phyloP scores from a whole-genome alignment of 2,888 invertebrate species.

The Polia nebulosa region DNA sequence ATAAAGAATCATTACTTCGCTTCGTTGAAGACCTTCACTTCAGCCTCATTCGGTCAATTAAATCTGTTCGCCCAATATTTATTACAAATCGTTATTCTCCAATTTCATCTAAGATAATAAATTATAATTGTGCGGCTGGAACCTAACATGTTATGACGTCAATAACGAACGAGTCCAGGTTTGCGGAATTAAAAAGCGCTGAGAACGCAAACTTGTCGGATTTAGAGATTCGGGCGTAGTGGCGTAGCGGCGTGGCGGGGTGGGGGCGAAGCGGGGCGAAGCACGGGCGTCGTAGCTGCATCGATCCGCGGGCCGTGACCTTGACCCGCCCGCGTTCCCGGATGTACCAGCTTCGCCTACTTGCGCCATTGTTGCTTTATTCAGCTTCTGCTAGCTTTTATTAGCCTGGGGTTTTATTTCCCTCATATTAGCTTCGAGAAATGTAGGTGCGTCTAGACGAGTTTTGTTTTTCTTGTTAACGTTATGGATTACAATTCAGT shows the following conservation, averaged over 20 bases:
- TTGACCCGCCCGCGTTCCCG: conserved; percentile 92
- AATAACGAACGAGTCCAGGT: conserved; percentile 63
- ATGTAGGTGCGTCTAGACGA: conserved; percentile 72
- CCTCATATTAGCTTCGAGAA: conserved; percentile 66
- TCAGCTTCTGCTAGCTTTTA: conserved; percentile 84
- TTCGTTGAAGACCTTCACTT: conserved; percentile 59
- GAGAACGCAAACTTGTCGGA: conserved; percentile 65
- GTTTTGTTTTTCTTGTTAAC: conserved; percentile 58
- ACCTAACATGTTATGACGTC: conserved; percentile 62
- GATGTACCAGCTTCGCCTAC: conserved; percentile 85
- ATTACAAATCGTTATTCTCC: conserved; percentile 43
- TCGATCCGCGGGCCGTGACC: conserved; percentile 92
- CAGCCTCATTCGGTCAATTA: conserved; percentile 60
- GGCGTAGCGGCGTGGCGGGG: conserved; percentile 72
- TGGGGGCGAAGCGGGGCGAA: conserved; percentile 73
- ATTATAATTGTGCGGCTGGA: conserved; percentile 50
- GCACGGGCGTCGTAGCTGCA: conserved; percentile 89
- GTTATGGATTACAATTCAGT: conserved; percentile 54
- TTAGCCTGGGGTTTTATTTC: conserved; percentile 82
- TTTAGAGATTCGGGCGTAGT: conserved; percentile 73
- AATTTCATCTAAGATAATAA: conserved; percentile 63
- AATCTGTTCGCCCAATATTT: conserved; percentile 59
- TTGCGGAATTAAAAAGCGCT: conserved; percentile 69
- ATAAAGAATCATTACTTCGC: conserved; percentile 60
- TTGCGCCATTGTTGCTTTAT: conserved; percentile 86